phyloP scores from a whole-genome alignment of 2,888 invertebrate species.

The Parnassius smintheus region DNA sequence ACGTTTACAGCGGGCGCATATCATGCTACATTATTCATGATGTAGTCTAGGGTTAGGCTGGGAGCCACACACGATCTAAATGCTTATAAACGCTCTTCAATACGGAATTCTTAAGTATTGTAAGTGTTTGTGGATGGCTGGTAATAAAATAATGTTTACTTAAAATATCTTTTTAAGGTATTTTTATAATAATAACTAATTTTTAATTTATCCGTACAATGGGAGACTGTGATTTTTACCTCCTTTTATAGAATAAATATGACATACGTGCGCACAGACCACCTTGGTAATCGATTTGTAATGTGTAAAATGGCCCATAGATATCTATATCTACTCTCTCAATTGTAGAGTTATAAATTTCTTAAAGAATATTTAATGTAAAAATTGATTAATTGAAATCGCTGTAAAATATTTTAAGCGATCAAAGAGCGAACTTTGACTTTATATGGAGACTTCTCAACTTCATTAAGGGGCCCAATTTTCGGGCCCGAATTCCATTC shows the following conservation, averaged over 20 bases:
- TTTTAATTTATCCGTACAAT: no score
- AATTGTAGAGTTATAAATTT: no score
- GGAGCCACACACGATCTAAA: slow-evolving; percentile 16
- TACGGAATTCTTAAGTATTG: background rate
- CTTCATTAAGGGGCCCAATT: slow-evolving; percentile 63
- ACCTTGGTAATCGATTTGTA: no score
- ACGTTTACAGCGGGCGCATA: slow-evolving; percentile 40
- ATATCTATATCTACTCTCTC: no score
- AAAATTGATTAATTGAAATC: slow-evolving; percentile 19
- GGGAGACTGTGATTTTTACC: no score
- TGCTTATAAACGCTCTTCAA: slow-evolving; percentile 23
- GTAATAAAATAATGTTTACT: no score
- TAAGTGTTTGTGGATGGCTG: no score
- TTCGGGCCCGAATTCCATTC: slow-evolving; percentile 43
- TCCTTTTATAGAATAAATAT: no score
- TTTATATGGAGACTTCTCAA: slow-evolving; percentile 58
- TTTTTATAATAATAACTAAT: no score
- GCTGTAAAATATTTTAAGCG: slow-evolving; percentile 46
- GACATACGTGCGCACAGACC: no score
- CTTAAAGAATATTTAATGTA: slow-evolving; percentile 3
- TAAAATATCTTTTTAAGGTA: no score
- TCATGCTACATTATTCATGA: slow-evolving; percentile 53
- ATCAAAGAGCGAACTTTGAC: slow-evolving; percentile 46
- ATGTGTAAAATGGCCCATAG: no score
- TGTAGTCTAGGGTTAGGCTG: slow-evolving; percentile 25